A percentile compares a stretch with the other conserved stretches of the same genome.
Evolutionary conservation across 37 sponge, comb jelly and placozoan species (phyloP).

Genomic region (Aplysina aerophoba): DNA sequence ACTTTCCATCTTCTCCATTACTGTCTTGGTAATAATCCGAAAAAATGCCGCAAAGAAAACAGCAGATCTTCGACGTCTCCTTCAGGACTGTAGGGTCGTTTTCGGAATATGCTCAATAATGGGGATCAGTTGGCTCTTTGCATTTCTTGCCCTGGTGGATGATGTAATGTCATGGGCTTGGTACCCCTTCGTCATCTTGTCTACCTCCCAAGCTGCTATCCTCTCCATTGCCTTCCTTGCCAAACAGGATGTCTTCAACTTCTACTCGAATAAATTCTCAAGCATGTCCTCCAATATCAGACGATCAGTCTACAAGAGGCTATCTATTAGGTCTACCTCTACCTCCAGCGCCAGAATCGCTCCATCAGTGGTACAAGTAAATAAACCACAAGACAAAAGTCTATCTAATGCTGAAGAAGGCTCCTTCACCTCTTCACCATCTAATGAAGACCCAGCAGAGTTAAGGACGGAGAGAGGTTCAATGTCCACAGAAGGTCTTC

Average conservation of each 20-base stretch:
- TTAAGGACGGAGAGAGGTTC: too few species aligned
- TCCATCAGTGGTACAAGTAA: too few species aligned
- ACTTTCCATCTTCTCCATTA: background rate
- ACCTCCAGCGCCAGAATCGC: too few species aligned
- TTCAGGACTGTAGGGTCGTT: background rate
- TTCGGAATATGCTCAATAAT: conserved; percentile 10
- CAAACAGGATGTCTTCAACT: conserved; percentile 23
- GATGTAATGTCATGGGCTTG: conserved; percentile 1
- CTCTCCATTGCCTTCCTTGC: background rate
- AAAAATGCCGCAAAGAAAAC: background rate
- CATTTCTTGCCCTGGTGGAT: background rate
- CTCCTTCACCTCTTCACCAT: too few species aligned
- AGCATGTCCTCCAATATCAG: too few species aligned
- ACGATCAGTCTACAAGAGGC: too few species aligned
- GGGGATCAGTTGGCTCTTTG: conserved; percentile 23
- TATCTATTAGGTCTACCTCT: too few species aligned
- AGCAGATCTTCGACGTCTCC: background rate
- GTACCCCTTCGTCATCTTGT: background rate
- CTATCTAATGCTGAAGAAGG: too few species aligned
- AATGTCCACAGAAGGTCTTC: too few species aligned
- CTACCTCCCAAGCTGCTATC: background rate
- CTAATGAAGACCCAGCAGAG: too few species aligned
- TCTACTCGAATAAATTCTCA: background rate
- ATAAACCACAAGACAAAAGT: too few species aligned
- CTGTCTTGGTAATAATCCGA: background rate